phyloP scores from a whole-genome alignment of 2,888 invertebrate genomes.

The Agrochola lota region DNA sequence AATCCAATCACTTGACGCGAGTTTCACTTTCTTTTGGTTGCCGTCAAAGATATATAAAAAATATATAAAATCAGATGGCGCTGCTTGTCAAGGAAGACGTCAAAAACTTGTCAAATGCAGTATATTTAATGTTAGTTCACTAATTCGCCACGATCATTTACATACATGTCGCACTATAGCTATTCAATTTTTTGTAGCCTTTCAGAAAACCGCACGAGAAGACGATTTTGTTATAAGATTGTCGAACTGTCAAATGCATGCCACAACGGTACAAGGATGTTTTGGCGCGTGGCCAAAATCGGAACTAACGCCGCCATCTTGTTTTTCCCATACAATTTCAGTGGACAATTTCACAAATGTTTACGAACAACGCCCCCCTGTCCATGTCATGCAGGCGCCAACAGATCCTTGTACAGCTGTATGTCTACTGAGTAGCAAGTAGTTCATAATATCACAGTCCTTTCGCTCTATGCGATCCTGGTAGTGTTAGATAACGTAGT shows the following conservation, averaged over 20 bases:
- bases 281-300: not conserved
- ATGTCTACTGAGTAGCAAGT: not conserved
- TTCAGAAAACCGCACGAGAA: not conserved
- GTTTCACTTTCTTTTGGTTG: not conserved
- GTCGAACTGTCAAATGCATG: not conserved
- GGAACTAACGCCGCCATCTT: not conserved
- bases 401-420: not conserved
- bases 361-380: not conserved
- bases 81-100: not conserved
- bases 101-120: not conserved
- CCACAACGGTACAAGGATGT: not conserved
- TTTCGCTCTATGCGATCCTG: not conserved
- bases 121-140: not conserved
- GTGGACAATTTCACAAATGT: not conserved
- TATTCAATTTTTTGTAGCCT: not conserved
- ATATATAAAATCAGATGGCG: not conserved
- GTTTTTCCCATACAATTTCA: not conserved
- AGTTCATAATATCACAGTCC: not conserved
- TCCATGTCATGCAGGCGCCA: not conserved
- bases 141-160: not conserved
- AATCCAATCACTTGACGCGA: not conserved
- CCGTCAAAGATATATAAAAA: not conserved
- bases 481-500: not conserved
- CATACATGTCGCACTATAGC: too few relatives aligned
- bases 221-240: not conserved